phyloP scores from a whole-genome alignment of 2,113 vertebrate species.

The Paedocypris sp. region DNA sequence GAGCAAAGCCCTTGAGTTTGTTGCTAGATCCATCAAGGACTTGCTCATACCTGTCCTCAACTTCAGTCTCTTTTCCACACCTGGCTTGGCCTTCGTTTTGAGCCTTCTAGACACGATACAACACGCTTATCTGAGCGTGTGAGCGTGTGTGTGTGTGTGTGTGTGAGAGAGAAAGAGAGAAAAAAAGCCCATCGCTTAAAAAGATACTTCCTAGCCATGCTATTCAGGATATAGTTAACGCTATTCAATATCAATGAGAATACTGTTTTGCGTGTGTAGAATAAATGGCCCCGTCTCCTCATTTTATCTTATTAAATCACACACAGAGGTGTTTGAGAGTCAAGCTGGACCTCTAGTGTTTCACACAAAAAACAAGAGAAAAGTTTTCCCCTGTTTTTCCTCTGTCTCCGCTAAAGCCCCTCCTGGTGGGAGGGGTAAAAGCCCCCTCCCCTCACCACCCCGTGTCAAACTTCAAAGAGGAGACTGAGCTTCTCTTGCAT shows the following conservation, averaged over 20 bases:
- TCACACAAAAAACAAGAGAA: constrained; percentile 29
- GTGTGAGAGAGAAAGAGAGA: neutral
- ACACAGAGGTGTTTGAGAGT: constrained; percentile 21
- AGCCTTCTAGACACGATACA: constrained; percentile 28
- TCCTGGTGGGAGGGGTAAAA: constrained; percentile 57
- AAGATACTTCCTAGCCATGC: constrained; percentile 26
- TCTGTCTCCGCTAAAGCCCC: constrained; percentile 26
- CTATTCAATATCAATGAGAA: too few relatives aligned
- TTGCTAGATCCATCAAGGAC: constrained; percentile 24
- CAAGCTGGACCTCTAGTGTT: constrained; percentile 37
- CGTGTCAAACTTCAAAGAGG: constrained; percentile 61
- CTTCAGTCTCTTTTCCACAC: constrained; percentile 27
- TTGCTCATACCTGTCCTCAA: constrained; percentile 38
- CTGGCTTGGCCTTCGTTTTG: constrained; percentile 32
- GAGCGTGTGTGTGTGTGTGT: neutral
- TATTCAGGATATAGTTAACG: too few relatives aligned
- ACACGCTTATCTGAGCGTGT: constrained; percentile 19
- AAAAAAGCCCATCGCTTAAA: constrained; percentile 6
- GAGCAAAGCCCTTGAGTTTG: constrained; percentile 6
- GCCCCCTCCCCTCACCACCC: too few relatives aligned
- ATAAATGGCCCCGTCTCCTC: too few relatives aligned
- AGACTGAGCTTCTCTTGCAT: constrained; percentile 51
- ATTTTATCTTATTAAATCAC: too few relatives aligned
- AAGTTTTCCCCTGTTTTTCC: constrained; percentile 20
- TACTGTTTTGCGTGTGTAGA: too few relatives aligned